A percentile compares a stretch with the other conserved stretches of the same genome.
phyloP scores from a whole-genome alignment of 2,797 vertebrate species.

The Pseudomugil tenellus region DNA sequence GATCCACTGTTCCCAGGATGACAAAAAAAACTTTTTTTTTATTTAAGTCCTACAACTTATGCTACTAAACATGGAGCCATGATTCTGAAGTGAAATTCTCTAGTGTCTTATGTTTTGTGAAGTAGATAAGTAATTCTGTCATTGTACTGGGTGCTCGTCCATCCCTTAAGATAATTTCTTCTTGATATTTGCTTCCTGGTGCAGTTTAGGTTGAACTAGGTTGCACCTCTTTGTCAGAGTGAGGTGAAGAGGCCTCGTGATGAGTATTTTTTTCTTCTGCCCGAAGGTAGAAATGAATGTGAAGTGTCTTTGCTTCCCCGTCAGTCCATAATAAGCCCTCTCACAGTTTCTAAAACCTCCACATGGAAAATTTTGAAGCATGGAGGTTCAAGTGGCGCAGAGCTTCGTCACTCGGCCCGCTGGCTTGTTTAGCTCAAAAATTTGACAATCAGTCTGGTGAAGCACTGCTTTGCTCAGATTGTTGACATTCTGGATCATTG shows the following conservation, averaged over 20 bases:
- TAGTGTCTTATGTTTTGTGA: neutral
- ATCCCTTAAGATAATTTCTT: constrained; percentile 22
- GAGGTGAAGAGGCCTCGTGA: constrained; percentile 49
- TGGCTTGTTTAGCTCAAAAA: constrained; percentile 31
- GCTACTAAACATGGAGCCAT: neutral
- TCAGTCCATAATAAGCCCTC: constrained; percentile 47
- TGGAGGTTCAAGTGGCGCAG: constrained; percentile 26
- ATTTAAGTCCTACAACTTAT: too few relatives aligned
- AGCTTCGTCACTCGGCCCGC: constrained; percentile 22
- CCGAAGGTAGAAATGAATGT: constrained; percentile 34
- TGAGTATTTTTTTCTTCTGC: constrained; percentile 61
- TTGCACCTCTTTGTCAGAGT: constrained; percentile 33
- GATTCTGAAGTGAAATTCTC: neutral
- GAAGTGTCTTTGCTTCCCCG: constrained; percentile 41
- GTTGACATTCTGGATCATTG: constrained; percentile 43
- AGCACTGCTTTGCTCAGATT: constrained; percentile 15
- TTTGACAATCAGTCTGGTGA: constrained; percentile 19
- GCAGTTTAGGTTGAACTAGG: constrained; percentile 19
- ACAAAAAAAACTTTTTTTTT: too few relatives aligned
- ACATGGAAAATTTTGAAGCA: constrained; percentile 55
- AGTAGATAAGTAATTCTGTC: constrained; percentile 10
- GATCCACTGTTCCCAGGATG: too few relatives aligned
- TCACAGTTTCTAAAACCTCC: constrained; percentile 43
- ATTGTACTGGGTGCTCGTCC: constrained; percentile 3
- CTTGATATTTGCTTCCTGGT: constrained; percentile 16